Conservation (phyloP, 2,888 invertebrate species). For the Biston stratarius region DNA sequence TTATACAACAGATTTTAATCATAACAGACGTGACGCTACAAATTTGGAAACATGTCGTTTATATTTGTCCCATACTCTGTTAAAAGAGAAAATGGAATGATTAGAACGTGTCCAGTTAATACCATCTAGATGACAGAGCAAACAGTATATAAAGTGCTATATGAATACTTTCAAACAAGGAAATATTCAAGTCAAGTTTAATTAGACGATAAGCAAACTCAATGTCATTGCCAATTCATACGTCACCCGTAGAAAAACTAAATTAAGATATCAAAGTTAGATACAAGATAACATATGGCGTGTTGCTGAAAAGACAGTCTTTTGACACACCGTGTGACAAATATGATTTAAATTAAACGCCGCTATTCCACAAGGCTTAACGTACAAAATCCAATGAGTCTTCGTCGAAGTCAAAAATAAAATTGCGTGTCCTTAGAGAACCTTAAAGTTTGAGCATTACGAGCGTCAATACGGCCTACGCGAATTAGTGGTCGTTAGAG, state of each 20-base stretch:
- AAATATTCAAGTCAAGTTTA: constrained; percentile 22
- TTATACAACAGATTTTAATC: background rate
- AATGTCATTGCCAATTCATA: constrained; percentile 25
- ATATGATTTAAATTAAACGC: background rate
- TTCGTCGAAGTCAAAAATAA: constrained; percentile 13
- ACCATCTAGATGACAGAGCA: background rate
- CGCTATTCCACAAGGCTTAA: background rate
- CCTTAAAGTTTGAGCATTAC: constrained; percentile 31
- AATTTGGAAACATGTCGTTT: background rate
- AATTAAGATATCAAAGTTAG: constrained; percentile 18
- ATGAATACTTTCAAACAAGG: background rate
- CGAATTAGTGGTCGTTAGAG: constrained; percentile 47
- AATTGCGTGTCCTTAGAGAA: constrained; percentile 8
- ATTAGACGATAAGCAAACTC: constrained; percentile 23
- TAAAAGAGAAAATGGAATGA: background rate
- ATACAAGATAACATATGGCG: constrained; percentile 18
- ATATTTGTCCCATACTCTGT: background rate
- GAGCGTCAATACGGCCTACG: constrained; percentile 52
- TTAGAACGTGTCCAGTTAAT: background rate
- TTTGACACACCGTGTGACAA: background rate
- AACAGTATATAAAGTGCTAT: background rate
- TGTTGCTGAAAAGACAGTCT: constrained; percentile 2
- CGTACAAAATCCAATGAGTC: constrained; percentile 9
- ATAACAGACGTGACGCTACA: background rate
- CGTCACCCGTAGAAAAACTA: constrained; percentile 15